Evolutionary conservation across 2,113 vertebrate genomes (phyloP), one percentile per base, ranked within the genome.

Genomic region (Phrynocephalus versicolor): DNA sequence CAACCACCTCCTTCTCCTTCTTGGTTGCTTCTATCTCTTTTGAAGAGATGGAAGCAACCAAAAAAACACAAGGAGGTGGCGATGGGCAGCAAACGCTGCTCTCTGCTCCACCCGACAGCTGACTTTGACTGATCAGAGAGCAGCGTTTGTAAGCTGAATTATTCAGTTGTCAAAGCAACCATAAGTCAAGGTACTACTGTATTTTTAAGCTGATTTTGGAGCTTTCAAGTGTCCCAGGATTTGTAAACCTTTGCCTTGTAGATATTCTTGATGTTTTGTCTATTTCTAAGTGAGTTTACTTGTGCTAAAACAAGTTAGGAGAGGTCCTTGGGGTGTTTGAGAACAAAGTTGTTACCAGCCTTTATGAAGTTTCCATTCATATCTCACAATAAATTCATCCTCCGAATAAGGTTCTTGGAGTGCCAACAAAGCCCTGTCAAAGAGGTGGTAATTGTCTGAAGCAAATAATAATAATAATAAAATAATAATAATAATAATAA

Each of bases 241-340:
- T 82, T 39, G 78, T 88, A 78, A 81, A 51, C 74, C 89, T 18
- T 88, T 82, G 62, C 72, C 21, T 76, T 85, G 1, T 62, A 64
- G 51, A 57, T 21, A 86, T 41, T 87, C 85, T 69, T 57, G 57
- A 16, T 39, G n/a, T 7, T 65, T 35, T 77, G 37, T 71, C 69
- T 57, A n/a, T 6, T 58, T 8, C 60, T 82, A 19, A 45, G n/a
- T 30, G 87, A 58, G 76, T 15, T 16, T 6, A 3, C 69, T 60
- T 57, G 60, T 85, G 82, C 78, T 45, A 83, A 83, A 88, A n/a
- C 60, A 65, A 27, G 15, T 19, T 30, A 57, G 33, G n/a, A 58
- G 45, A 74, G 33, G 67, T 3, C 30, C 83, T 30, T 9, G 1
- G 65, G 27, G 81, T 33, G 76, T 12, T 39, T 23, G 0, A 87